Evolutionary conservation across 2,113 vertebrate genomes (phyloP).

Genomic region (Gasterosteus aculeatus): DNA sequence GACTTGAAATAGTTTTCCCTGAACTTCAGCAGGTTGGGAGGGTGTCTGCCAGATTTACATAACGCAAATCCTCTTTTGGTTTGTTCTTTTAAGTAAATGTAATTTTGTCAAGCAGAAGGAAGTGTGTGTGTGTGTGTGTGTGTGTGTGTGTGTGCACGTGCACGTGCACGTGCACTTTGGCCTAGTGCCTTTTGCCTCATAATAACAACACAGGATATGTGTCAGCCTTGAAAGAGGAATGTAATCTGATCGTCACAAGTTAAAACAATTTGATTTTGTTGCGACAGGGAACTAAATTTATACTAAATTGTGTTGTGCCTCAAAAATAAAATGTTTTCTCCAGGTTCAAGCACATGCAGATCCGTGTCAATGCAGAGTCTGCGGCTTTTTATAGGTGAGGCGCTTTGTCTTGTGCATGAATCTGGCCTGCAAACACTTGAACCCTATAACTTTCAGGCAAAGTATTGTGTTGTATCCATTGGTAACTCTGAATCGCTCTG

Average conservation of each 20-base stretch:
- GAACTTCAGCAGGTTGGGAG: not conserved
- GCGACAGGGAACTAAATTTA: not conserved
- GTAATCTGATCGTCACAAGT: not conserved
- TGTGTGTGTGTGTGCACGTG: no score
- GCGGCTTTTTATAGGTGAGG: conserved; percentile 94
- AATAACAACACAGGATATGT: conserved; percentile 45
- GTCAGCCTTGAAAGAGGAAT: conserved; percentile 1
- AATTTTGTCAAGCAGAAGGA: conserved; percentile 56
- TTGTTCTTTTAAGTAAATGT: conserved; percentile 4
- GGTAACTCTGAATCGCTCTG: not conserved
- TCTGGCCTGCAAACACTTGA: not conserved
- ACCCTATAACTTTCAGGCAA: not conserved
- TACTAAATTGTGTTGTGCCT: not conserved
- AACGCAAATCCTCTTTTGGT: not conserved
- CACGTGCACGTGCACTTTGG: conserved; percentile 41
- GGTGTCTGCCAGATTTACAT: not conserved
- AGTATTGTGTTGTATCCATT: not conserved
- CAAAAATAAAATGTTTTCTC: conserved; percentile 3
- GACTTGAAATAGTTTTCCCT: not conserved
- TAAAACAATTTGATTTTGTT: not conserved
- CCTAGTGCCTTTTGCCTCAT: not conserved
- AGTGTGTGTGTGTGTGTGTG: conserved; percentile 35
- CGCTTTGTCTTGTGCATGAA: not conserved
- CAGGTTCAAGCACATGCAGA: conserved; percentile 99
- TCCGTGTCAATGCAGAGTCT: conserved; percentile 94